These are phyloP conservation scores for Tridacna crocea DNA, from an alignment of 2,888 invertebrate species.

Conservation along the genomic window DNA sequence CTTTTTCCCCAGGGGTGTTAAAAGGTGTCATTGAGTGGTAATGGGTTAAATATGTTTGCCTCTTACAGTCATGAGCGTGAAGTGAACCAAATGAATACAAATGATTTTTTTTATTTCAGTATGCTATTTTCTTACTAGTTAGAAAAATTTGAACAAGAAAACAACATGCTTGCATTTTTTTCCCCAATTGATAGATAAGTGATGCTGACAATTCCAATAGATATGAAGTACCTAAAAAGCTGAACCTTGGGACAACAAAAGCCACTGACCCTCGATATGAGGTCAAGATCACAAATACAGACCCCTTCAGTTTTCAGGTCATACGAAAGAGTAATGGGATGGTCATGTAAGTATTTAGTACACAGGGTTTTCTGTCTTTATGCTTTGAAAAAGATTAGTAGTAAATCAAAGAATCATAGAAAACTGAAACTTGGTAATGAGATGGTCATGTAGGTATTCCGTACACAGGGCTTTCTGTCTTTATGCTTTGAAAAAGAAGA, in stretches of 20 bases:
- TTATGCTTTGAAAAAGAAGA: too few species aligned
- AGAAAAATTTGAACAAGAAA: too few species aligned
- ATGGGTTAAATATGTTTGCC: neutral
- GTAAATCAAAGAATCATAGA: too few species aligned
- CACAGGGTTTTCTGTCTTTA: neutral
- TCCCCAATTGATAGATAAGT: neutral
- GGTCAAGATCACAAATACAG: constrained; percentile 62
- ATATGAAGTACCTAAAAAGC: constrained; percentile 67
- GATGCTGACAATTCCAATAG: constrained; percentile 57
- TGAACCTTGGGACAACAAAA: constrained; percentile 58
- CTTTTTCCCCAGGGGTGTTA: too few species aligned
- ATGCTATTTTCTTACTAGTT: too few species aligned
- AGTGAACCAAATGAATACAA: too few species aligned
- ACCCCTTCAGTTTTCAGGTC: constrained; percentile 80
- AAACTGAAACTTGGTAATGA: too few species aligned
- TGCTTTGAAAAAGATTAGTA: too few species aligned
- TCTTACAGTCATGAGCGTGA: too few species aligned
- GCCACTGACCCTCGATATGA: constrained; percentile 65
- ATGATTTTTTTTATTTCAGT: too few species aligned
- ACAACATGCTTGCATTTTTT: neutral
- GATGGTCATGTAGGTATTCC: constrained; percentile 74
- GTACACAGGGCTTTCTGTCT: neutral
- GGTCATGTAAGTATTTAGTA: constrained; percentile 74
- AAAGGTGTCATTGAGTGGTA: neutral
- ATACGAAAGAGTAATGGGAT: constrained; percentile 69